Evolutionary conservation across 2,888 invertebrate genomes (phyloP).

Genomic region (Phaonia tiefii): DNA sequence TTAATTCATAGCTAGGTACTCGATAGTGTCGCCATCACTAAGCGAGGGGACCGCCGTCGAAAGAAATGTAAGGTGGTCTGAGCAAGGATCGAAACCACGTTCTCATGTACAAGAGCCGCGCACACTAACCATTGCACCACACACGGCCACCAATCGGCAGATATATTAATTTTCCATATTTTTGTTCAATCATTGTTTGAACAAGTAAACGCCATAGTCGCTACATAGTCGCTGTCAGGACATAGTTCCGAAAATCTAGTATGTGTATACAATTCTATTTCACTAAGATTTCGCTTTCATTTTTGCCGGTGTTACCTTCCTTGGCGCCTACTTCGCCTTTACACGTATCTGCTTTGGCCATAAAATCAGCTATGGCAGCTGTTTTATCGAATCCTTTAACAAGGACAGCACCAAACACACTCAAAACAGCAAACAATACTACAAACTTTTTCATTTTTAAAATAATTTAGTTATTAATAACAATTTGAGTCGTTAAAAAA

Average conservation of each 20-base stretch:
- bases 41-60: too few species aligned
- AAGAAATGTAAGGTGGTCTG: too few species aligned
- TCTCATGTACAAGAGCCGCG: too few species aligned
- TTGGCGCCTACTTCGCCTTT: conserved; percentile 73
- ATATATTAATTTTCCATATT: neutral
- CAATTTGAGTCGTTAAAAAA: neutral
- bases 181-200: neutral
- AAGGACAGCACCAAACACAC: conserved; percentile 49
- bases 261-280: conserved; percentile 3
- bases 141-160: too few species aligned
- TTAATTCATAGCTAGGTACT: too few species aligned
- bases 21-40: too few species aligned
- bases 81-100: too few species aligned
- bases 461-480: neutral
- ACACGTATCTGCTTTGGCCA: conserved; percentile 71
- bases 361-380: conserved; percentile 70
- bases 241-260: neutral
- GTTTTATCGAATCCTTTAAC: conserved; percentile 69
- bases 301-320: conserved; percentile 67
- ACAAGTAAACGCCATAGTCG: neutral
- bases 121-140: too few species aligned
- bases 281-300: conserved; percentile 13
- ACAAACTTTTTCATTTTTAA: conserved; percentile 62
- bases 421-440: conserved; percentile 45
- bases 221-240: neutral